Conservation (phyloP, 1,140 invertebrate species). For the Halictus rubicundus region DNA sequence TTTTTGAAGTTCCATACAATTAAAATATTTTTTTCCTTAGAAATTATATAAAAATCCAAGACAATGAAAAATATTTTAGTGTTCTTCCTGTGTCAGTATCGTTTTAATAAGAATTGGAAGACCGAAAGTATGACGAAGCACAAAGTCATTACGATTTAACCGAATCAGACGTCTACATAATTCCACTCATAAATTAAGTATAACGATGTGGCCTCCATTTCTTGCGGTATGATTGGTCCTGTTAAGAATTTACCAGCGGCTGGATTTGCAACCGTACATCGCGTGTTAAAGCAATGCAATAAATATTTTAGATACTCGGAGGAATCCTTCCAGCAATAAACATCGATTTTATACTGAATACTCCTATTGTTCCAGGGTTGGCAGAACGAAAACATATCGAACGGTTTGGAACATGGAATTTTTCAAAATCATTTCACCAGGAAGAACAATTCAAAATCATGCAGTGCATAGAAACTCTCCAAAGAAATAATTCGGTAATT, state of each 20-base stretch:
- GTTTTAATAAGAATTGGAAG: too few species aligned
- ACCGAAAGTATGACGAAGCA: too few species aligned
- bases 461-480: too few species aligned
- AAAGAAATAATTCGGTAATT: too few species aligned
- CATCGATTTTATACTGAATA: slow-evolving; percentile 16
- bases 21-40: too few species aligned
- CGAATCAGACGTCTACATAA: neutral
- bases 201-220: neutral
- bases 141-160: neutral
- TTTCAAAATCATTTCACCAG: neutral
- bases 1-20: too few species aligned
- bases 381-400: neutral
- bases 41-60: too few species aligned
- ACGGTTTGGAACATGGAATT: neutral
- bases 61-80: too few species aligned
- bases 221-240: neutral
- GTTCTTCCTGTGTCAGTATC: too few species aligned
- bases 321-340: neutral
- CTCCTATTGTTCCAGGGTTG: too few species aligned
- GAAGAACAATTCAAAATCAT: too few species aligned
- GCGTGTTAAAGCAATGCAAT: slow-evolving; percentile 14
- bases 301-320: slow-evolving; percentile 46
- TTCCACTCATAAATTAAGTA: neutral
- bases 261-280: slow-evolving; percentile 11
- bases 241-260: slow-evolving; percentile 19